These are phyloP conservation scores for Caerostris darwini DNA, from an alignment of 1,140 invertebrate species.

Conservation along the genomic window DNA sequence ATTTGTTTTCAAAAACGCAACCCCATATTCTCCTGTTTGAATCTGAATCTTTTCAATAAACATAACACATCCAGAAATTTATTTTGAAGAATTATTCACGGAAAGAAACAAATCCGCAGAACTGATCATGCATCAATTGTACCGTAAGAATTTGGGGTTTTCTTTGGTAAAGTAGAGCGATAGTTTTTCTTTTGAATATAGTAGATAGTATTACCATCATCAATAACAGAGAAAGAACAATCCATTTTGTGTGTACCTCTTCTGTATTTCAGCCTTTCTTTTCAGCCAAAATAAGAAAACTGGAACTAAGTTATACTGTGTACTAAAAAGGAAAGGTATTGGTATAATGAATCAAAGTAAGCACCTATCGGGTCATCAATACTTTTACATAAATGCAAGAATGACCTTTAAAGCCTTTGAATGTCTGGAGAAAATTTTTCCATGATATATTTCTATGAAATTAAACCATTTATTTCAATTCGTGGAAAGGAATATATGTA, in stretches of 20 bases:
- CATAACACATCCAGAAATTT: background rate
- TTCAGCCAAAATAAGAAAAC: background rate
- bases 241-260: background rate
- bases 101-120: background rate
- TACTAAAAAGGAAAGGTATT: background rate
- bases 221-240: background rate
- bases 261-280: background rate
- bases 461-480: too few relatives aligned
- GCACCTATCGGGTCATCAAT: background rate
- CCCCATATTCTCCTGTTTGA: background rate
- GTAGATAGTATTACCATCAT: background rate
- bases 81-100: background rate
- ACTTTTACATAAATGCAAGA: background rate
- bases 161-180: background rate
- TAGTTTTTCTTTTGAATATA: background rate
- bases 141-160: background rate
- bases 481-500: too few relatives aligned
- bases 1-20: background rate
- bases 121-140: background rate
- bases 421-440: too few relatives aligned
- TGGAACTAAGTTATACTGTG: background rate
- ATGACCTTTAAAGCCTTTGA: background rate
- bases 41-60: background rate
- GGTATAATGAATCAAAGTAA: background rate
- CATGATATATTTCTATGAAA: too few relatives aligned